Conservation (phyloP, 2,888 invertebrate species). For the Eurytoma californica region DNA sequence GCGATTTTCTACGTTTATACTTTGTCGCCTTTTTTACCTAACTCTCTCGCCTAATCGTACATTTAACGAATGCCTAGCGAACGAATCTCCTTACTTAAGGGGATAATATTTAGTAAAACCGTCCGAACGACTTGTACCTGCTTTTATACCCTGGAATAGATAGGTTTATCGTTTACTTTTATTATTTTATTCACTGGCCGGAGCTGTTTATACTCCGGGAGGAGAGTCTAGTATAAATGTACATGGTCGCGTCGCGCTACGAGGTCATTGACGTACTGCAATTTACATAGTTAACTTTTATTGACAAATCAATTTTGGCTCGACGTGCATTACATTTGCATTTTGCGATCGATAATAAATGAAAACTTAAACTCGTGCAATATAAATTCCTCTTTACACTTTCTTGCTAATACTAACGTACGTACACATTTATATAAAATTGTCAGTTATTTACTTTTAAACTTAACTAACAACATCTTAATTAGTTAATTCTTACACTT, state of each 20-base stretch:
- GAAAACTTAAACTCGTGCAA: no score
- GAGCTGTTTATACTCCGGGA: constrained; percentile 3
- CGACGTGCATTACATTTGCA: no score
- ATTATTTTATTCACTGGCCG: not conserved
- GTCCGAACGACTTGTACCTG: constrained; percentile 47
- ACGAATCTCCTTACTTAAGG: constrained; percentile 18
- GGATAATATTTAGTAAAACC: constrained; percentile 43
- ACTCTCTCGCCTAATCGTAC: constrained; percentile 14
- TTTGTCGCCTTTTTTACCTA: not conserved
- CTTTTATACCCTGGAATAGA: constrained; percentile 52
- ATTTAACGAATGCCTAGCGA: constrained; percentile 35
- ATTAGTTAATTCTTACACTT: no score
- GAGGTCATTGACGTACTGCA: constrained; percentile 21
- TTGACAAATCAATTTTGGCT: no score
- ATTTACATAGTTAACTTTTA: no score
- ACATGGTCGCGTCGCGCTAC: constrained; percentile 11
- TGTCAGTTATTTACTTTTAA: no score
- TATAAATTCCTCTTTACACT: no score
- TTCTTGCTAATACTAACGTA: no score
- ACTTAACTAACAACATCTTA: no score
- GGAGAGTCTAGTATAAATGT: constrained; percentile 17
- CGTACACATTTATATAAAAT: no score
- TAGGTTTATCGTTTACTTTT: constrained; percentile 23
- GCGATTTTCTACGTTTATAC: not conserved
- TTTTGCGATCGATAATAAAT: no score